Evolutionary conservation across 2,113 vertebrate genomes (phyloP).

Genomic region (Burhinus bistriatus): DNA sequence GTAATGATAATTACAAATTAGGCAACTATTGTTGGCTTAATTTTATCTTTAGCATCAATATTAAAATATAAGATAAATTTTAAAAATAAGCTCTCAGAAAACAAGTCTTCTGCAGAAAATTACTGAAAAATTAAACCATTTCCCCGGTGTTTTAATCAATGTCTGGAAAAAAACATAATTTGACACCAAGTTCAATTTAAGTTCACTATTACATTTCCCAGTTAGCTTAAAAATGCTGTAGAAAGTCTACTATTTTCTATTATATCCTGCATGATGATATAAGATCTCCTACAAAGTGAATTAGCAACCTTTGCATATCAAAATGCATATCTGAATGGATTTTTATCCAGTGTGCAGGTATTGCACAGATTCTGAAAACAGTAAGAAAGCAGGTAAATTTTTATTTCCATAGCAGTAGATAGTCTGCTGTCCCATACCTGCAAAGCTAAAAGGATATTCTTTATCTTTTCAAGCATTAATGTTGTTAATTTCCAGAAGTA

Average conservation of each 20-base stretch:
- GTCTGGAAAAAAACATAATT: background rate
- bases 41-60: background rate
- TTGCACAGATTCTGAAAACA: background rate
- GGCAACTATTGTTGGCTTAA: background rate
- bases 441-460: slow-evolving; percentile 25
- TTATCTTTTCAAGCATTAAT: slow-evolving; percentile 15
- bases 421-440: background rate
- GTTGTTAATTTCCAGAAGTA: slow-evolving; percentile 28
- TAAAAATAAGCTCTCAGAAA: background rate
- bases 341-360: background rate
- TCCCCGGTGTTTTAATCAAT: background rate
- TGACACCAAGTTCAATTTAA: background rate
- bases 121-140: background rate
- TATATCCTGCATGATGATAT: background rate
- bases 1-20: background rate
- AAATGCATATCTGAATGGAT: background rate
- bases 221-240: background rate
- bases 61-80: background rate
- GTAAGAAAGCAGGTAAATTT: background rate
- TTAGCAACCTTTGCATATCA: background rate
- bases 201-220: background rate
- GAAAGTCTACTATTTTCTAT: background rate
- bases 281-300: background rate
- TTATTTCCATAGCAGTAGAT: background rate
- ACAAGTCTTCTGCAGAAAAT: background rate